These are phyloP conservation scores for Leuciscus idus DNA, from an alignment of 2,113 vertebrate genomes.

Conservation along the genomic window DNA sequence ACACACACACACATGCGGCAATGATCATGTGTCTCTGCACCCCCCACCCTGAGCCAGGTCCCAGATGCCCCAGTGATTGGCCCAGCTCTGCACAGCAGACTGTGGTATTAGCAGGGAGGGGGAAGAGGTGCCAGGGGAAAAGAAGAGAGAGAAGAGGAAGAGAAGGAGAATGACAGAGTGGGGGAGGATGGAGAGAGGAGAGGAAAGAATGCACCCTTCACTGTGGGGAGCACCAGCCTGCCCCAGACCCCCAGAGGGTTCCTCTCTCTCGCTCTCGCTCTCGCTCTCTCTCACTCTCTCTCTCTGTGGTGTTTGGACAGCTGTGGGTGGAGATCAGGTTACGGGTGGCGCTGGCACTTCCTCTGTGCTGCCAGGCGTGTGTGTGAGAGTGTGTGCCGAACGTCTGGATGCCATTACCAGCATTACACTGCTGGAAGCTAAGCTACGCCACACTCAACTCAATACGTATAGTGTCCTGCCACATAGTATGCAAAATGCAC, in stretches of 20 bases:
- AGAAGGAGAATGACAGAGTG: conserved; percentile 40
- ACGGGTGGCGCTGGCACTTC: conserved; percentile 84
- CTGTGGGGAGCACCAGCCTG: conserved; percentile 47
- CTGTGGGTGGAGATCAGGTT: conserved; percentile 92
- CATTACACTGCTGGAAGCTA: conserved; percentile 42
- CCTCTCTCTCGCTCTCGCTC: conserved; percentile 37
- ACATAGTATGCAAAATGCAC: neutral
- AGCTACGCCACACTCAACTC: conserved; percentile 24
- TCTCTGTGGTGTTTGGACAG: conserved; percentile 87
- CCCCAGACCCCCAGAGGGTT: conserved; percentile 57
- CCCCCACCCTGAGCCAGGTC: conserved; percentile 52
- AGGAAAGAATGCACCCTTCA: conserved; percentile 59
- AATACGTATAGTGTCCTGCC: neutral
- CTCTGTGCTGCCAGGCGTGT: conserved; percentile 62
- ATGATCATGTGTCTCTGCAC: conserved; percentile 53
- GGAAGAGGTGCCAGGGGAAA: conserved; percentile 53
- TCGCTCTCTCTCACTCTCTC: conserved; percentile 65
- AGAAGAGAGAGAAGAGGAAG: conserved; percentile 62
- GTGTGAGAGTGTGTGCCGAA: conserved; percentile 65
- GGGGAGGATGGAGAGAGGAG: conserved; percentile 47
- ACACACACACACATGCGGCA: conserved; percentile 48
- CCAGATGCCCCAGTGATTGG: conserved; percentile 83
- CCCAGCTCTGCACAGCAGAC: conserved; percentile 80
- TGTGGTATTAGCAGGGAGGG: conserved; percentile 63
- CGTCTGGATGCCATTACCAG: conserved; percentile 86